Conservation (phyloP, 2,113 vertebrate species). For the Myotis brandtii region DNA sequence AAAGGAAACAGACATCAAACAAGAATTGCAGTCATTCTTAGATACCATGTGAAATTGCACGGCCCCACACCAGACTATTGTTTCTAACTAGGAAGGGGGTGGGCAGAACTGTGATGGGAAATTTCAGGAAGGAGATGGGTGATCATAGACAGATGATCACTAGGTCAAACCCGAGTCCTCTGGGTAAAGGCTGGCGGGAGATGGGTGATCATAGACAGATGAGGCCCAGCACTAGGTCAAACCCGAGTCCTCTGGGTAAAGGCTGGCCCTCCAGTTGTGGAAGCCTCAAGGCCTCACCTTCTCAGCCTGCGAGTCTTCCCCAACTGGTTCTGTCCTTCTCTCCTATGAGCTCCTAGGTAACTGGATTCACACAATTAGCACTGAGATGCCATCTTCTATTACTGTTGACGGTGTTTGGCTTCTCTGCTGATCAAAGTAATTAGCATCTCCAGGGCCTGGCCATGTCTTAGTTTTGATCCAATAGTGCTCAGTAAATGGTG, state of each 20-base stretch:
- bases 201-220: neutral
- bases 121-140: neutral
- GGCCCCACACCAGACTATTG: neutral
- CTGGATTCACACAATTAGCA: neutral
- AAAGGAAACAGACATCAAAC: neutral
- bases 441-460: neutral
- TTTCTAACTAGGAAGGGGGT: neutral
- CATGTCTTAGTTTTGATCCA: neutral
- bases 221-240: neutral
- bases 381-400: neutral
- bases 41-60: neutral
- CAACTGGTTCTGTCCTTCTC: neutral
- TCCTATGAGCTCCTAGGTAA: neutral
- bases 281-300: neutral
- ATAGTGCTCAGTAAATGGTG: neutral
- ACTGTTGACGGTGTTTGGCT: neutral
- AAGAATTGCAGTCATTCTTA: neutral
- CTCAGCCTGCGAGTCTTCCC: neutral
- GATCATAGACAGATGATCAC: neutral
- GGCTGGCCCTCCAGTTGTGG: rapidly evolving
- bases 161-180: neutral
- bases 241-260: neutral
- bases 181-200: neutral
- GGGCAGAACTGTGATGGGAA: neutral
- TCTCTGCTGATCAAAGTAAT: slow-evolving; percentile 26